Evolutionary conservation across 2,797 vertebrate species (phyloP).

Genomic region (Synanceia verrucosa): DNA sequence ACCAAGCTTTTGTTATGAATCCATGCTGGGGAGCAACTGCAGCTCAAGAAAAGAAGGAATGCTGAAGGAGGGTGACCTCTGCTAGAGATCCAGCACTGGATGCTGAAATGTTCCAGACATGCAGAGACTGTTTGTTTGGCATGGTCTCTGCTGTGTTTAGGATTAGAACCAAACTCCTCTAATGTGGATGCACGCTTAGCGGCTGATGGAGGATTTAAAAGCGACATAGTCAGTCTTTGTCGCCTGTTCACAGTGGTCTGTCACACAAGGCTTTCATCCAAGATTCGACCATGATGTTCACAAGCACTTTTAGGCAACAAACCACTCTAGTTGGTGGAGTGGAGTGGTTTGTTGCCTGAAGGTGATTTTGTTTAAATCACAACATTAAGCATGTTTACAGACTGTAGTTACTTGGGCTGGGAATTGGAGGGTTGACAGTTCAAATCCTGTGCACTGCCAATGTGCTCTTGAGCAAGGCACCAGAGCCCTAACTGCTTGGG

Average conservation of each 20-base stretch:
- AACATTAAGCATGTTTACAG: no score
- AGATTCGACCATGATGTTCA: no score
- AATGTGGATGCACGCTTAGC: background rate
- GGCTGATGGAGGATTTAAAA: background rate
- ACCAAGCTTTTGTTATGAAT: conserved; percentile 67
- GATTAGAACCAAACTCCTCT: conserved; percentile 1
- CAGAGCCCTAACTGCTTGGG: no score
- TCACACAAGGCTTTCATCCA: no score
- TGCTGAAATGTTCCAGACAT: conserved; percentile 12
- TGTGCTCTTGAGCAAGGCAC: no score
- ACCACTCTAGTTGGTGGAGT: no score
- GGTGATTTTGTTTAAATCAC: no score
- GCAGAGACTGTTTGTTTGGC: conserved; percentile 26
- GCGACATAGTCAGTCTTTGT: background rate
- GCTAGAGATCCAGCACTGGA: conserved; percentile 20
- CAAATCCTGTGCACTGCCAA: no score
- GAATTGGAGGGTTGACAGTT: no score
- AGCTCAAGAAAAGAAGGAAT: conserved; percentile 61
- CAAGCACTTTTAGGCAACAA: no score
- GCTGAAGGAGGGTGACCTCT: conserved; percentile 63
- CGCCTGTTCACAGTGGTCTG: background rate
- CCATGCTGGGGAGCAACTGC: conserved; percentile 44
- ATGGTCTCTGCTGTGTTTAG: conserved; percentile 2
- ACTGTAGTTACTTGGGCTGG: no score
- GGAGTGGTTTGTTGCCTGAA: no score